A percentile compares a stretch with the other conserved stretches of the same genome.
phyloP scores from a whole-genome alignment of 2,113 vertebrate genomes.

The Carettochelys insculpta region DNA sequence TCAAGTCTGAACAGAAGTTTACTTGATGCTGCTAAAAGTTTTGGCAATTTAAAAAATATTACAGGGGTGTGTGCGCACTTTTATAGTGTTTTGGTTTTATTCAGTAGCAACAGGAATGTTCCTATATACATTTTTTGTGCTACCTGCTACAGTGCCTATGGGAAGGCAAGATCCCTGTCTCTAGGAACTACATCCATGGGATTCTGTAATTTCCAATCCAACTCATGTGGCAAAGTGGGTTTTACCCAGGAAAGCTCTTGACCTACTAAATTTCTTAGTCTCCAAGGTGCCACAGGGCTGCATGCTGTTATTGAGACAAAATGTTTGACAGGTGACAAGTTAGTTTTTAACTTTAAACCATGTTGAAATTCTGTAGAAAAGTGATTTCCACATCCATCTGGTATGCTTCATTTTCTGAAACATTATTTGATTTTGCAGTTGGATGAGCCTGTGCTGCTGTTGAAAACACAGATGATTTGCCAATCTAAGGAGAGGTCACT shows the following conservation, averaged over 20 bases:
- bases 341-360: background rate
- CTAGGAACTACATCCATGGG: too few relatives aligned
- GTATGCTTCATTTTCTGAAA: background rate
- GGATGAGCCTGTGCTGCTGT: background rate
- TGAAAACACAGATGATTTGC: background rate
- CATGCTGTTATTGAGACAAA: background rate
- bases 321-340: background rate
- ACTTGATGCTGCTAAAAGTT: background rate
- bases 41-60: background rate
- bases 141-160: background rate
- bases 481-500: background rate
- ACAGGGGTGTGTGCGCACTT: background rate
- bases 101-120: background rate
- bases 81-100: rapidly evolving
- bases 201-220: too few relatives aligned
- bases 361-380: background rate
- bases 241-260: too few relatives aligned
- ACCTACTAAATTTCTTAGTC: too few relatives aligned
- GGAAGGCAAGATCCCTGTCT: background rate
- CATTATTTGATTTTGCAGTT: background rate
- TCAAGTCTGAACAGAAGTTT: background rate
- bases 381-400: background rate
- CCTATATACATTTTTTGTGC: background rate
- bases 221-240: too few relatives aligned
- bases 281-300: too few relatives aligned